Evolutionary conservation across 2,113 vertebrate species (phyloP).

Genomic region (Sinocyclocheilus anshuiensis): DNA sequence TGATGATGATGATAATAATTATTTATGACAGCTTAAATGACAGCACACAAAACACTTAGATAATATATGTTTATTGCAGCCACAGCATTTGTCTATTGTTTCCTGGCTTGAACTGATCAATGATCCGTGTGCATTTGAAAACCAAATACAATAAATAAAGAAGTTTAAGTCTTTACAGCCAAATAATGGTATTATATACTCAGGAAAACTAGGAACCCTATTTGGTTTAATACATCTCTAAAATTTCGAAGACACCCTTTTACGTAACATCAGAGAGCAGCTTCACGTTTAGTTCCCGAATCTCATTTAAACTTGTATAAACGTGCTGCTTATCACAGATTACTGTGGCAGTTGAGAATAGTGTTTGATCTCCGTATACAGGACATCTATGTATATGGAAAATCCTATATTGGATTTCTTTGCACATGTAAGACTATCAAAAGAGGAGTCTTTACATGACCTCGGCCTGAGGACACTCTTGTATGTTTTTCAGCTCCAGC

Average conservation of each 20-base stretch:
- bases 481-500: slow-evolving; percentile 55
- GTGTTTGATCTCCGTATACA: slow-evolving; percentile 8
- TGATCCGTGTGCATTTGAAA: background rate
- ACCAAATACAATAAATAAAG: background rate
- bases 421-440: slow-evolving; percentile 65
- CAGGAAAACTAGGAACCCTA: background rate
- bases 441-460: slow-evolving; percentile 64
- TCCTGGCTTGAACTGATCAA: slow-evolving; percentile 31
- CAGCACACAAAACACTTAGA: background rate
- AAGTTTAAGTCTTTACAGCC: background rate
- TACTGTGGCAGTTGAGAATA: background rate
- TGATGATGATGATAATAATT: slow-evolving; percentile 26
- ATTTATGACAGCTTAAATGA: background rate
- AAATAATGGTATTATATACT: background rate
- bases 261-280: background rate
- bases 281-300: background rate
- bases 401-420: slow-evolving; percentile 48
- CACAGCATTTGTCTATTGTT: slow-evolving; percentile 18
- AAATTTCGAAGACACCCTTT: too few species aligned
- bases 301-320: slow-evolving; percentile 21
- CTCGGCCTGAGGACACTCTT: slow-evolving; percentile 61
- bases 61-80: slow-evolving; percentile 37
- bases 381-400: background rate
- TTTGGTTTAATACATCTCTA: too few species aligned
- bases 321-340: slow-evolving; percentile 33